phyloP scores from a whole-genome alignment of 30 jellyfish, hydroid and myxozoan genomes.

The Aurelia aurita complex sp. Pacific region DNA sequence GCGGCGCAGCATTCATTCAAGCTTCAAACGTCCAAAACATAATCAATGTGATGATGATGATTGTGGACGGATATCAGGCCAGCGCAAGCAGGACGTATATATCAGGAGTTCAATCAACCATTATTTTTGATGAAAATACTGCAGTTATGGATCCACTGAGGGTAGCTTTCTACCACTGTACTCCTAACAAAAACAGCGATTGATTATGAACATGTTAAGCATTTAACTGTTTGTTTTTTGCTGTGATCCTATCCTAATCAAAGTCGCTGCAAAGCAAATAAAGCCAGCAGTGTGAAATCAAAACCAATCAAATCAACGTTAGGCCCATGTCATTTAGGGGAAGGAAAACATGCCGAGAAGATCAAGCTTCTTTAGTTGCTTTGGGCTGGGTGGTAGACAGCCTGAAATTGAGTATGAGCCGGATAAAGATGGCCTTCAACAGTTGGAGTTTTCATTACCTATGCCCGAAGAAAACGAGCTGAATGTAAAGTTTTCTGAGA shows the following conservation, averaged over 20 bases:
- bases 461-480: constrained; percentile 94
- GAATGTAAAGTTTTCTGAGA: constrained; percentile 82
- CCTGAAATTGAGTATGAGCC: constrained; percentile 87
- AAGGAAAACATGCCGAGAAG: constrained; percentile 68
- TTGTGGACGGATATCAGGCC: too few species aligned
- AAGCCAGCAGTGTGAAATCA: constrained; percentile 23
- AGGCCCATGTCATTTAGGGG: too few species aligned
- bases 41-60: too few species aligned
- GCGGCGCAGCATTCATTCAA: too few species aligned
- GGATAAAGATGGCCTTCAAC: constrained; percentile 84
- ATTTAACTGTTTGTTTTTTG: constrained; percentile 25
- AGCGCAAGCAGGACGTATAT: too few species aligned
- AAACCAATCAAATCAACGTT: neutral
- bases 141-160: too few species aligned
- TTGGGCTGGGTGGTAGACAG: constrained; percentile 83
- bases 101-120: too few species aligned
- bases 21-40: too few species aligned
- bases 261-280: constrained; percentile 13
- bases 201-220: too few species aligned
- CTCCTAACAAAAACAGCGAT: too few species aligned
- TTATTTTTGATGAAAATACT: too few species aligned
- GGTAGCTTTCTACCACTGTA: too few species aligned
- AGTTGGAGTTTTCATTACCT: constrained; percentile 78
- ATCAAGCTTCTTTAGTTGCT: constrained; percentile 81
- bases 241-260: constrained; percentile 33